Evolutionary conservation across 1,140 invertebrate species (phyloP).

Genomic region (Bursaphelenchus mucronatus): DNA sequence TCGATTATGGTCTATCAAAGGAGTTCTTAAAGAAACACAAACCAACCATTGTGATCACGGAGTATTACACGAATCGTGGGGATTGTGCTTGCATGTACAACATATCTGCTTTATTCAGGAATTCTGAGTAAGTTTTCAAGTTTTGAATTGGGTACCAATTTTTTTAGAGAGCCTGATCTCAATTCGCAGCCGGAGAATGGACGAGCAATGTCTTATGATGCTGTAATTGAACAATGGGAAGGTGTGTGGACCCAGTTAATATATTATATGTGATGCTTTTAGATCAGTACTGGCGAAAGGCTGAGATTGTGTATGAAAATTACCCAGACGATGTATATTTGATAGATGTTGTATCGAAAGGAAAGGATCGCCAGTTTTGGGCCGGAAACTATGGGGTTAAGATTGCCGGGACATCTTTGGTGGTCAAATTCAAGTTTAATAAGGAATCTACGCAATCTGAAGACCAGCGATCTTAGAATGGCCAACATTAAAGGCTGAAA

Average conservation of each 20-base stretch:
- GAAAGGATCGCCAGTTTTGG: conserved; percentile 9
- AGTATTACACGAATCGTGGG: conserved; percentile 3
- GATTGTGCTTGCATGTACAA: conserved; percentile 12
- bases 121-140: conserved; percentile 1
- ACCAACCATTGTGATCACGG: conserved; percentile 12
- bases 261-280: neutral
- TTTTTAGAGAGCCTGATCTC: neutral
- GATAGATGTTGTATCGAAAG: neutral
- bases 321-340: conserved; percentile 3
- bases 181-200: neutral
- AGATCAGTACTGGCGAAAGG: conserved; percentile 19
- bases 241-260: neutral
- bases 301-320: neutral
- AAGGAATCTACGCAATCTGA: too few species aligned
- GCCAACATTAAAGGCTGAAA: too few species aligned
- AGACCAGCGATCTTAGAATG: too few species aligned
- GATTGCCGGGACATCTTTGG: conserved; percentile 12
- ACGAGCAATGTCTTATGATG: conserved; percentile 4
- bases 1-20: neutral
- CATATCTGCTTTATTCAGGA: neutral
- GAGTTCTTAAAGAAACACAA: conserved; percentile 6
- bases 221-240: conserved; percentile 16
- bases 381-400: conserved; percentile 18
- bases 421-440: conserved; percentile 8
- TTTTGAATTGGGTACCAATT: neutral